A percentile compares a stretch with the other conserved stretches of the same genome.
Evolutionary conservation across 2,113 vertebrate species (phyloP).

Genomic region (Grus americana): DNA sequence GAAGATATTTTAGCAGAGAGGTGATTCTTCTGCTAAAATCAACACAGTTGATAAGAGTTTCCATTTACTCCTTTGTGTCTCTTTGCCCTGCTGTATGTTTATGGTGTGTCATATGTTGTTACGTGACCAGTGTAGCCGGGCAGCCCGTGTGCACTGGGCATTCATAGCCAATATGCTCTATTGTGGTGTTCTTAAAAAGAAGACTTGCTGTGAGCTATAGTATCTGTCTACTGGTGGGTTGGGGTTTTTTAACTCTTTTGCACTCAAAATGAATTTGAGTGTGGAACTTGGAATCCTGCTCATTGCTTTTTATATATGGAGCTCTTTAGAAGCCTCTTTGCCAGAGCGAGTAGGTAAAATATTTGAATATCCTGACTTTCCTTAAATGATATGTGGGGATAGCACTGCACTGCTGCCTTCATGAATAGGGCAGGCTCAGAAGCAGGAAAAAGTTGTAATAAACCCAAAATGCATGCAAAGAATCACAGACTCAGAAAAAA

Average conservation of each 20-base stretch:
- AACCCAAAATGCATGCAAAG: neutral
- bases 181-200: neutral
- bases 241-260: neutral
- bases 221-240: neutral
- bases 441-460: neutral
- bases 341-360: neutral
- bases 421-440: neutral
- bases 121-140: neutral
- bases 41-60: neutral
- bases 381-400: neutral
- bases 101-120: neutral
- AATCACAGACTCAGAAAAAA: neutral
- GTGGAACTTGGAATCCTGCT: neutral
- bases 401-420: neutral
- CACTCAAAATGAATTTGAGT: neutral
- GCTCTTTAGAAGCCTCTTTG: neutral
- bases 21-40: neutral
- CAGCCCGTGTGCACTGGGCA: neutral
- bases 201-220: neutral
- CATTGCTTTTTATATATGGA: neutral
- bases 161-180: neutral
- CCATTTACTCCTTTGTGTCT: slow-evolving; percentile 18
- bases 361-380: neutral
- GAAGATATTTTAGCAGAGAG: neutral
- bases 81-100: neutral